These are phyloP conservation scores for Drosophila paucipuncta DNA, from an alignment of 2,888 invertebrate genomes.

Conservation along the genomic window DNA sequence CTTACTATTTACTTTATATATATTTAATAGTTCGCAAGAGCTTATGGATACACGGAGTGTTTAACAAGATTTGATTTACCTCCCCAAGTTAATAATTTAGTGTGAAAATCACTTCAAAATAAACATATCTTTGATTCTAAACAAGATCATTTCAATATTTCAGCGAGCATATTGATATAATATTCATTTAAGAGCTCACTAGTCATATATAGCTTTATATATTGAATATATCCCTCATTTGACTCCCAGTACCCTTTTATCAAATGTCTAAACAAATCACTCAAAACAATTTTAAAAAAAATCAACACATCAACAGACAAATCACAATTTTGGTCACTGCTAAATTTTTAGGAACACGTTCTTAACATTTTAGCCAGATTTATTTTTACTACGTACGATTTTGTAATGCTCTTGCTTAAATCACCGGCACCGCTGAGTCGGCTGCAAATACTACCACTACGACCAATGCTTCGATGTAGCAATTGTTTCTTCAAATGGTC, in stretches of 20 bases:
- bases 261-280: neutral
- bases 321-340: constrained; percentile 15
- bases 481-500: constrained; percentile 58
- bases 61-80: neutral
- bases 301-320: constrained; percentile 1
- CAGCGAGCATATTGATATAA: neutral
- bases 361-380: constrained; percentile 14
- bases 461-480: neutral
- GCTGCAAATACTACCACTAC: neutral
- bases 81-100: neutral
- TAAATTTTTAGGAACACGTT: constrained; percentile 24
- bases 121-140: neutral
- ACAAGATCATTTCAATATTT: neutral
- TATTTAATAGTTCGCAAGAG: neutral
- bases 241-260: neutral
- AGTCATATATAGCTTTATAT: neutral
- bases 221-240: neutral
- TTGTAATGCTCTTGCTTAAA: constrained; percentile 34
- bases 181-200: neutral
- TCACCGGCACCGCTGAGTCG: neutral
- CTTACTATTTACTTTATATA: neutral
- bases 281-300: neutral
- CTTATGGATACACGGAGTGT: neutral
- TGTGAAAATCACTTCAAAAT: neutral
- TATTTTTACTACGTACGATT: constrained; percentile 1